phyloP scores from a whole-genome alignment of 2,113 vertebrate genomes.

The Psephotus haematonotus region DNA sequence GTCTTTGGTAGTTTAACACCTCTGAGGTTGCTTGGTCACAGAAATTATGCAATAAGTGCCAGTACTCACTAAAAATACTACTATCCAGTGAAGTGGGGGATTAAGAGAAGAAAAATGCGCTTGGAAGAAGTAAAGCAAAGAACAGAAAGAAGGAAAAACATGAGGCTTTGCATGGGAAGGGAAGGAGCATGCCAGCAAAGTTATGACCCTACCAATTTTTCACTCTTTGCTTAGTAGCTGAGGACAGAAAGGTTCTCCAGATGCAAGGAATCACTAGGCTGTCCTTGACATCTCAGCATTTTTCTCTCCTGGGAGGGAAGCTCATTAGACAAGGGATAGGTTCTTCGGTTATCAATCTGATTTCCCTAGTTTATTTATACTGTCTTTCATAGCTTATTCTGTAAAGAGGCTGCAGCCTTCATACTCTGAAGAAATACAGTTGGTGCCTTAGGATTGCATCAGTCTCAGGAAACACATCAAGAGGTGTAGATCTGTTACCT shows the following conservation, averaged over 20 bases:
- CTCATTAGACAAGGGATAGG: background rate
- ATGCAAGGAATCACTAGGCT: background rate
- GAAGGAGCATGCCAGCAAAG: background rate
- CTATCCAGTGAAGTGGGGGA: background rate
- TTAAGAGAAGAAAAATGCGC: background rate
- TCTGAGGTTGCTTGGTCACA: background rate
- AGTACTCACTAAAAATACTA: background rate
- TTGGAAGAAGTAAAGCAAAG: background rate
- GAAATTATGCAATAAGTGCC: background rate
- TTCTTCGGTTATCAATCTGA: background rate
- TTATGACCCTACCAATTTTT: background rate
- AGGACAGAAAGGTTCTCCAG: background rate
- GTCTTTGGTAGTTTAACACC: background rate
- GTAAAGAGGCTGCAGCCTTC: background rate
- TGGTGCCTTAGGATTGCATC: background rate
- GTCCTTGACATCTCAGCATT: background rate
- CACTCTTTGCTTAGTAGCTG: background rate
- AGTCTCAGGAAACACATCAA: background rate
- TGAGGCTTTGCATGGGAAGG: background rate
- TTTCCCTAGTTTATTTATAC: background rate
- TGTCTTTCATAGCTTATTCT: background rate
- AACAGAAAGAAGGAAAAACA: background rate
- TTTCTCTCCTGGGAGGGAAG: background rate
- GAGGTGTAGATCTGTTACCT: background rate
- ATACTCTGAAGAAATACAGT: background rate